Base-by-base conservation (phyloP, 2,888 invertebrate species). In the Itoplectis maculator region DNA sequence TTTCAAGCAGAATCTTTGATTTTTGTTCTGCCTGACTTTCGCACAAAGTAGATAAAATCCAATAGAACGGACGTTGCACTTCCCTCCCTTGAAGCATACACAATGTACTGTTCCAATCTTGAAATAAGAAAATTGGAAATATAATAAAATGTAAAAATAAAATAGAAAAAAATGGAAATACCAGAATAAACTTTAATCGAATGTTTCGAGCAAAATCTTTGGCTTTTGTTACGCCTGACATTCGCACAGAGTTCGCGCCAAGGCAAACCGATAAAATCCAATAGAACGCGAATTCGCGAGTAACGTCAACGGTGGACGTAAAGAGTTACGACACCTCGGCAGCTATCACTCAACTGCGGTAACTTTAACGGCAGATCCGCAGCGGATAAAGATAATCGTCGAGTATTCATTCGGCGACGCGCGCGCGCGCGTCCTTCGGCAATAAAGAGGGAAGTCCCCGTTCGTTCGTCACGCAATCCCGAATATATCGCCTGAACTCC, bases 381-480 rank as follows among this genome's bases (percentile, higher is more conserved):
- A 23, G 3, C 9, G 9, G 15, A 61, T 61, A 18, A 18, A 61
- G 9, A 40, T 61, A 37, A 61, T 37, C 18, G 37, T 40, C 18
- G 8, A 40, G 37, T 37, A 61, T 61, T 18, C 37, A 61, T 61
- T 61, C 18, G 37, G 37, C 4, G 15, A 61, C 18, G 61, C 61
- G 9, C 11, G n/a, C n/a, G n/a, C n/a, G n/a, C 37, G 3, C 35
- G 9, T 45, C 7, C 13, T 23, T 45, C 20, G 23, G 11, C 0
- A 63, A 45, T 45, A 23, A 65, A 23, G 13, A 23, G 65, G n/a
- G 29, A 66, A 49, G 29, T 66, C 29, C 5, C n/a, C 5, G 1
- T 61, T 35, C 9, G 29, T 29, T 73, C 59, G 47, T 61, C 49
- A 73, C 61, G 72, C 61, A 61, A 49, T 49, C 70, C 15, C 29